phyloP scores from a whole-genome alignment of 2,797 vertebrate species.

The Knipowitschia caucasica region DNA sequence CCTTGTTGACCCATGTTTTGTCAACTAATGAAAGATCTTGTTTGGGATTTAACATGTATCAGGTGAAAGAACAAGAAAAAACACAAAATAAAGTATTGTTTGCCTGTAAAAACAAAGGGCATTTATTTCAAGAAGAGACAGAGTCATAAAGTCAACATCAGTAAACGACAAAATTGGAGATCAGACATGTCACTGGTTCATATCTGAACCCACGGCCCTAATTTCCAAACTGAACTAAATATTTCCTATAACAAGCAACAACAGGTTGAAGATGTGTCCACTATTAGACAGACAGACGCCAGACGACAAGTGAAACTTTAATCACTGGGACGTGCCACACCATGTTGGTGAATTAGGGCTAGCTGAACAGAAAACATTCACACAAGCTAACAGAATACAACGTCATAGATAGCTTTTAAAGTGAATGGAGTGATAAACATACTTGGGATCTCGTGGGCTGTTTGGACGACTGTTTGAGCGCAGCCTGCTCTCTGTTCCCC shows the following conservation, averaged over 20 bases:
- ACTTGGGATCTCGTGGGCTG: slow-evolving; percentile 78
- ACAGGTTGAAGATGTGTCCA: slow-evolving; percentile 12
- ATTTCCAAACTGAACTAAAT: background rate
- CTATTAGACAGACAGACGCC: slow-evolving; percentile 14
- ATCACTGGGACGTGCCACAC: slow-evolving; percentile 24
- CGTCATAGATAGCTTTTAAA: too few relatives aligned
- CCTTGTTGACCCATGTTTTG: too few relatives aligned
- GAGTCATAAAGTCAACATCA: too few relatives aligned
- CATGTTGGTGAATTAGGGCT: slow-evolving; percentile 29
- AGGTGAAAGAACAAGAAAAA: too few relatives aligned
- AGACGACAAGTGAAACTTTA: slow-evolving; percentile 33
- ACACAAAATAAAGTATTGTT: too few relatives aligned
- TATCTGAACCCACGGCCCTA: background rate
- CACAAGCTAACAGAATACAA: too few relatives aligned
- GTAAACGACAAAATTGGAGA: too few relatives aligned
- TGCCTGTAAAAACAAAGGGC: too few relatives aligned
- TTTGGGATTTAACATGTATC: too few relatives aligned
- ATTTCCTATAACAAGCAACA: slow-evolving; percentile 7
- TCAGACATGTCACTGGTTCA: background rate
- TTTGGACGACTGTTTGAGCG: slow-evolving; percentile 74
- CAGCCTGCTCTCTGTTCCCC: slow-evolving; percentile 64
- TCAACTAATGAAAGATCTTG: too few relatives aligned
- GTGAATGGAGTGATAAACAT: slow-evolving; percentile 27
- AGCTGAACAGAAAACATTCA: slow-evolving; percentile 13
- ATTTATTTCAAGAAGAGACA: too few relatives aligned